These are phyloP conservation scores for Albula glossodonta DNA, from an alignment of 2,113 vertebrate genomes.

Conservation along the genomic window DNA sequence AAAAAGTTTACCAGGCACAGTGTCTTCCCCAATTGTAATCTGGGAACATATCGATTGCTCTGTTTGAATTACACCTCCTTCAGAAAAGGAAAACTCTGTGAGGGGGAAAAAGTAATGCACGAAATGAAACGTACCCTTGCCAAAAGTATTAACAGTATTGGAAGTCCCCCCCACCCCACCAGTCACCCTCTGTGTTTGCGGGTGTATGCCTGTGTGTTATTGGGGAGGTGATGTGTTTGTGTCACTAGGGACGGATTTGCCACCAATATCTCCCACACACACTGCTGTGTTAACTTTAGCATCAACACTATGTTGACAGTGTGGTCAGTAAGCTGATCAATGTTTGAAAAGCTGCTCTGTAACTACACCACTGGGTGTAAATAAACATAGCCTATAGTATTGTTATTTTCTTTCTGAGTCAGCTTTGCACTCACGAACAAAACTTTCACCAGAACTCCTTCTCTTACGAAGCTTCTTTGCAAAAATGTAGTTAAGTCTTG, in stretches of 20 bases:
- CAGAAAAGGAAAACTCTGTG: conserved; percentile 75
- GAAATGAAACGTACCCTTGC: neutral
- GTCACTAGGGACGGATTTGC: neutral
- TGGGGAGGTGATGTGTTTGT: neutral
- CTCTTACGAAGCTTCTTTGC: neutral
- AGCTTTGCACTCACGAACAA: neutral
- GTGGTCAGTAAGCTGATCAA: conserved; percentile 44
- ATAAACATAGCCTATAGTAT: conserved; percentile 53
- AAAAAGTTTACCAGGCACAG: conserved; percentile 76
- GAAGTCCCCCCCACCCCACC: neutral
- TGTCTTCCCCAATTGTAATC: conserved; percentile 72
- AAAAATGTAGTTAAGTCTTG: neutral
- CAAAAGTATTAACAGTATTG: neutral
- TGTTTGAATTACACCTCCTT: conserved; percentile 65
- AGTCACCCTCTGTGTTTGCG: too few species aligned
- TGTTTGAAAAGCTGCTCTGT: conserved; percentile 66
- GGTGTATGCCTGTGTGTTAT: neutral
- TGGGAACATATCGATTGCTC: conserved; percentile 72
- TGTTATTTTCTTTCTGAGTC: neutral
- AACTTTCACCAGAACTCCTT: neutral
- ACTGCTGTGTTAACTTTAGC: neutral
- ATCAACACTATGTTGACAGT: neutral
- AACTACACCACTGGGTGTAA: conserved; percentile 44
- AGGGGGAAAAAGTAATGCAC: conserved; percentile 40
- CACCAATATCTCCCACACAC: neutral